Conservation (phyloP, 2,113 vertebrate genomes). For the Pelecanus crispus region DNA sequence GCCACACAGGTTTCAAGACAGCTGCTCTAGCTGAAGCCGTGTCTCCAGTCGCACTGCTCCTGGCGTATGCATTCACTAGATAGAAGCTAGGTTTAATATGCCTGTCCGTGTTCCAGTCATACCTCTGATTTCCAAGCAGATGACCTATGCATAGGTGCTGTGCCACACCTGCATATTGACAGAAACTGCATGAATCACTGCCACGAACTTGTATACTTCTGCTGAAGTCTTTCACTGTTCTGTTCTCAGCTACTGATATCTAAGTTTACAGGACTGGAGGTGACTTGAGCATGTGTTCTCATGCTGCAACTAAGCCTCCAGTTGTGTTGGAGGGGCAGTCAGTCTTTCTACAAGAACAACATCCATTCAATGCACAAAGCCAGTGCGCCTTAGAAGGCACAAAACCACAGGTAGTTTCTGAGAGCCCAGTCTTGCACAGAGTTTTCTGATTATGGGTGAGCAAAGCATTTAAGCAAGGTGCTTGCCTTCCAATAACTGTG, state of each 20-base stretch:
- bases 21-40: not conserved
- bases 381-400: not conserved
- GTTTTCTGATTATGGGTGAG: not conserved
- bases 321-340: too few relatives aligned
- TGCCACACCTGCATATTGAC: not conserved
- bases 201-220: not conserved
- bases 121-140: not conserved
- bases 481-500: not conserved
- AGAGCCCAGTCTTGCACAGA: not conserved
- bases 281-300: not conserved
- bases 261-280: not conserved
- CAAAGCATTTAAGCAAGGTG: not conserved
- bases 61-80: accelerated
- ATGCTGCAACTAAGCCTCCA: not conserved
- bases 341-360: not conserved
- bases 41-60: not conserved
- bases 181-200: not conserved
- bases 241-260: not conserved
- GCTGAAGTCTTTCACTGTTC: not conserved
- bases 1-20: not conserved
- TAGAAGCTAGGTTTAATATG: not conserved
- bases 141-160: not conserved
- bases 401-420: not conserved
- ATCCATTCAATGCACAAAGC: not conserved
- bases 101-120: not conserved